Evolutionary conservation across 2,888 invertebrate species (phyloP), one percentile per base, ranked within the genome.

Genomic region (Dasysyrphus tricinctus): DNA sequence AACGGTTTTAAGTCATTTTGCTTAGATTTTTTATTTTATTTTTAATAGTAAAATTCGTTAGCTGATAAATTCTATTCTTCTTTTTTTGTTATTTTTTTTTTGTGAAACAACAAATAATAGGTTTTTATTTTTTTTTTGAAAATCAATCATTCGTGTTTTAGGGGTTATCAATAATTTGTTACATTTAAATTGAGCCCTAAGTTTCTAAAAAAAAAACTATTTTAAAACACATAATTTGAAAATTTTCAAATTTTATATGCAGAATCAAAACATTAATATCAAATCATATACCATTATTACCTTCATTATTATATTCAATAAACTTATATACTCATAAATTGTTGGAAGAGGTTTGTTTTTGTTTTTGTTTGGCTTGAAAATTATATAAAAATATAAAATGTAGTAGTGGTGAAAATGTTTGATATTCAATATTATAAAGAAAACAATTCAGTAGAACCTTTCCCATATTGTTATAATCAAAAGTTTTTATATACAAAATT

Each of bases 171-270:
- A 67, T 77, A 75, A 88, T 89, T 88, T 88, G 82, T 82, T 19
- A 54, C 76, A 80, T 75, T 89, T 90, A 89, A 89, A 89, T 89
- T 89, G 89, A 85, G 90, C 89, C 89, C 83, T 76, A 83, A 85
- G 75, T 89, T 89, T 88, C 84, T 88, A 24, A 81, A 80, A 72
- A 83, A 74, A 78, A 49, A 29, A 54, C 8, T 37, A 19, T 34
- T 70, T 70, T 69, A 34, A 67, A 65, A 51, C 11, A 69, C n/a
- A 75, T 51, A 77, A 56, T 65, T 65, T 39, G 49, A 75, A 70
- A 39, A 44, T 72, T 29, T 72, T 72, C 32, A 73, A 82, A 82
- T 81, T 77, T 67, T 37, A 59, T 59, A 51, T 78, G 51, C 51
- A 69, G 29, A 54, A 61, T 39, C 8, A 67, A 72, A 73, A 32